Evolutionary conservation across 2,888 invertebrate genomes (phyloP).

Genomic region (Agonopterix arenella): DNA sequence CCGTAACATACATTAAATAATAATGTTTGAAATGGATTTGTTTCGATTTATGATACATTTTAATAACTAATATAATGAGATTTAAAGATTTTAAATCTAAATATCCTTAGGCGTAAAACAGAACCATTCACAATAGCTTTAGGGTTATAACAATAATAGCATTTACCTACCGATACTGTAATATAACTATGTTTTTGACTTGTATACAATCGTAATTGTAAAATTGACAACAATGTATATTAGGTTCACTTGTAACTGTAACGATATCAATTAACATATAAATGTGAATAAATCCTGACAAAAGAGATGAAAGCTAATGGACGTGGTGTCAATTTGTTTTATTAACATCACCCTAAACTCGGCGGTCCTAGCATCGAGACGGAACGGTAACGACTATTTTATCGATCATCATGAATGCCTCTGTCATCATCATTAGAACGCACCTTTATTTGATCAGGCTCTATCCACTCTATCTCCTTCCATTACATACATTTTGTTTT

Average conservation of each 20-base stretch:
- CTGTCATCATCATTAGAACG: constrained; percentile 74
- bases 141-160: constrained; percentile 71
- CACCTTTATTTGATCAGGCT: constrained; percentile 51
- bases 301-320: constrained; percentile 51
- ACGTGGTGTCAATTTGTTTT: constrained; percentile 61
- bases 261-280: constrained; percentile 62
- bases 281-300: constrained; percentile 73
- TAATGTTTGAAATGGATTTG: constrained; percentile 27
- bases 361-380: constrained; percentile 70
- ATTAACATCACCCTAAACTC: constrained; percentile 51
- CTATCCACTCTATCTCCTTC: constrained; percentile 67
- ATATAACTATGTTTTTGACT: constrained; percentile 74
- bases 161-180: constrained; percentile 65
- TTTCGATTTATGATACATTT: constrained; percentile 34
- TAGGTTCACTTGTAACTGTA: constrained; percentile 69
- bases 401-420: constrained; percentile 75
- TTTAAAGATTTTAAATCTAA: constrained; percentile 42
- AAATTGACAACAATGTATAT: constrained; percentile 64
- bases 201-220: constrained; percentile 70
- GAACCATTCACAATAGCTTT: constrained; percentile 72
- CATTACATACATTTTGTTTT: constrained; percentile 47
- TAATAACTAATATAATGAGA: constrained; percentile 30
- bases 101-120: constrained; percentile 50
- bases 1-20: constrained; percentile 33
- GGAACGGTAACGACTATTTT: constrained; percentile 73